Percentiles rank a stretch among this genome's conserved stretches.
These are phyloP conservation scores for Tetragonula carbonaria DNA, from an alignment of 2,888 invertebrate genomes.

Conservation along the genomic window DNA sequence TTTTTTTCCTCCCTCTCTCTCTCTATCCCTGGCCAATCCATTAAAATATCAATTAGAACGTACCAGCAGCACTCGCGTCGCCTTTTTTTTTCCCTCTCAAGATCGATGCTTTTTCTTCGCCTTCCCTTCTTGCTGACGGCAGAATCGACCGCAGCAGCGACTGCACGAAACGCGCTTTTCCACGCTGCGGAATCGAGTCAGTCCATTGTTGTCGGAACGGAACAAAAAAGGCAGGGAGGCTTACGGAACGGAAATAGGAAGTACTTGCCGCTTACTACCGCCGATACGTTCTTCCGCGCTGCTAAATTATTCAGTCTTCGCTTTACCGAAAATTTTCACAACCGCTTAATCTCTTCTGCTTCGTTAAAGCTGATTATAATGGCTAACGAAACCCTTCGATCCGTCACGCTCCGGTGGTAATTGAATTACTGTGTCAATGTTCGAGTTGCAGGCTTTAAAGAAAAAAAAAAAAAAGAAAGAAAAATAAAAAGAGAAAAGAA, in stretches of 20 bases:
- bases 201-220: slow-evolving; percentile 63
- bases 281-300: slow-evolving; percentile 30
- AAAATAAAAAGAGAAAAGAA: no score
- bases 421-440: neutral
- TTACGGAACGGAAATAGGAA: slow-evolving; percentile 32
- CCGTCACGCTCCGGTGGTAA: neutral
- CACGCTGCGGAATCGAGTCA: slow-evolving; percentile 62
- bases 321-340: neutral
- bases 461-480: no score
- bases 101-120: slow-evolving; percentile 59
- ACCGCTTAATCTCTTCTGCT: neutral
- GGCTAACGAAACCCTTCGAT: neutral
- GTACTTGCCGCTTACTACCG: slow-evolving; percentile 20
- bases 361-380: slow-evolving; percentile 1
- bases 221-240: slow-evolving; percentile 57
- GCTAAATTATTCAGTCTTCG: slow-evolving; percentile 21
- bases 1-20: neutral
- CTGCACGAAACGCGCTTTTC: slow-evolving; percentile 60
- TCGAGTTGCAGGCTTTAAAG: neutral
- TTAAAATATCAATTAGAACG: slow-evolving; percentile 83
- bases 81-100: slow-evolving; percentile 22
- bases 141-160: slow-evolving; percentile 58
- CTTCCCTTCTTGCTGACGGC: slow-evolving; percentile 56
- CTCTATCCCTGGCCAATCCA: slow-evolving; percentile 71
- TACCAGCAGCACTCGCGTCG: slow-evolving; percentile 44